These are phyloP conservation scores for Parazoanthus swiftii DNA, from an alignment of 92 coral and sea anemone genomes.

Conservation along the genomic window DNA sequence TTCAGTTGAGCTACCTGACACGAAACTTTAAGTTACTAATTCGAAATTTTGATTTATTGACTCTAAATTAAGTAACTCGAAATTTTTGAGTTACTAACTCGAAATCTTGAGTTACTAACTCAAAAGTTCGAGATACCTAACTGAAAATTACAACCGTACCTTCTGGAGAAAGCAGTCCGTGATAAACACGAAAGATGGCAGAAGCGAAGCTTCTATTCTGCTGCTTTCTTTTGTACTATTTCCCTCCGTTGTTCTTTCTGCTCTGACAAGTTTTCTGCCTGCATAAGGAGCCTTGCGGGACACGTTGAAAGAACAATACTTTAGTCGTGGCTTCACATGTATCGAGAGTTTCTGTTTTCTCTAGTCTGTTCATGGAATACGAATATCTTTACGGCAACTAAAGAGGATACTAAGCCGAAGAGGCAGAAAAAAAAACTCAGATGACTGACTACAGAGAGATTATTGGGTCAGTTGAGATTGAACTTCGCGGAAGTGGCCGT, in stretches of 20 bases:
- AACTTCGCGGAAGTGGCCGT: not conserved
- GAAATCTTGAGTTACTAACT: too few relatives aligned
- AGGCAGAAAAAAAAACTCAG: conserved; percentile 37
- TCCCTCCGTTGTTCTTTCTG: not conserved
- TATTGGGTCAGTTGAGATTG: conserved; percentile 41
- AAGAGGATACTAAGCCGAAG: conserved; percentile 39
- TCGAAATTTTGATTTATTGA: not conserved
- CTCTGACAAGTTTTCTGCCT: not conserved
- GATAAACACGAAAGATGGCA: not conserved
- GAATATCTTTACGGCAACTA: conserved; percentile 41
- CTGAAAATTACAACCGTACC: not conserved
- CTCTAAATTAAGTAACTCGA: not conserved
- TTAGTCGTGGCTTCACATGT: conserved; percentile 20
- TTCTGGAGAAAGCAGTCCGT: not conserved
- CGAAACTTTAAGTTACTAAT: too few relatives aligned
- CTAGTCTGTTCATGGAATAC: conserved; percentile 26
- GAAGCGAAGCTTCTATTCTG: not conserved
- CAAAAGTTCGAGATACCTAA: not conserved
- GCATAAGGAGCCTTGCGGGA: not conserved
- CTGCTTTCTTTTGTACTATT: not conserved
- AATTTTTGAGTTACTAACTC: not conserved
- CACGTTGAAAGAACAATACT: conserved; percentile 12
- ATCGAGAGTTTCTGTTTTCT: conserved; percentile 18
- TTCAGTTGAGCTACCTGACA: too few relatives aligned
- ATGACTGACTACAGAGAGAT: conserved; percentile 21